Percentiles rank a stretch among this genome's conserved stretches.
phyloP scores from a whole-genome alignment of 2,113 vertebrate genomes.

The Amazona guildingii region DNA sequence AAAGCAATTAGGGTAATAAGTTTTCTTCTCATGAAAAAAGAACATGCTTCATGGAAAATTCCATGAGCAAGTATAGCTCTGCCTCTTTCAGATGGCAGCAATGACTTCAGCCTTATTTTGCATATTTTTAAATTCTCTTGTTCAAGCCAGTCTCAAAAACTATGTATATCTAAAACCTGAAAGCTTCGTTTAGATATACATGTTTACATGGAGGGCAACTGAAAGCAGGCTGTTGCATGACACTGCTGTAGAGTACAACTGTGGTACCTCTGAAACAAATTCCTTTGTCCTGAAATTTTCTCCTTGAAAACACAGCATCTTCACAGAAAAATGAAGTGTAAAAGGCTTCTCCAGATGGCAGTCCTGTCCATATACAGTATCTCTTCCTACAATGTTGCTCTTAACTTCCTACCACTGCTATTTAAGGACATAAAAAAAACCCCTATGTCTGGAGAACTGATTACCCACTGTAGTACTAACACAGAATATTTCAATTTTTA shows the following conservation, averaged over 20 bases:
- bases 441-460: neutral
- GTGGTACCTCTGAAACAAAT: neutral
- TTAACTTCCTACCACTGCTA: neutral
- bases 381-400: neutral
- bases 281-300: neutral
- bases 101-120: neutral
- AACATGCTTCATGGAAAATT: neutral
- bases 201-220: neutral
- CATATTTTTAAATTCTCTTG: neutral
- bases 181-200: neutral
- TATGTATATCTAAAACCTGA: neutral
- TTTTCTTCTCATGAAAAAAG: slow-evolving; percentile 3
- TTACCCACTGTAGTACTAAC: neutral
- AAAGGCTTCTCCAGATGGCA: neutral
- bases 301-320: neutral
- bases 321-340: neutral
- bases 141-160: neutral
- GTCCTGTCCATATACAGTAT: neutral
- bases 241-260: neutral
- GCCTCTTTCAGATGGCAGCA: neutral
- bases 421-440: neutral
- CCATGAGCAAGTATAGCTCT: neutral
- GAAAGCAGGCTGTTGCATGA: neutral
- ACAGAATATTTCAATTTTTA: neutral
- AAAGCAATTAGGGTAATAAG: neutral